Evolutionary conservation across 2,113 vertebrate species (phyloP), one percentile per base, ranked within the genome.

Genomic region (Sorex fumeus): DNA sequence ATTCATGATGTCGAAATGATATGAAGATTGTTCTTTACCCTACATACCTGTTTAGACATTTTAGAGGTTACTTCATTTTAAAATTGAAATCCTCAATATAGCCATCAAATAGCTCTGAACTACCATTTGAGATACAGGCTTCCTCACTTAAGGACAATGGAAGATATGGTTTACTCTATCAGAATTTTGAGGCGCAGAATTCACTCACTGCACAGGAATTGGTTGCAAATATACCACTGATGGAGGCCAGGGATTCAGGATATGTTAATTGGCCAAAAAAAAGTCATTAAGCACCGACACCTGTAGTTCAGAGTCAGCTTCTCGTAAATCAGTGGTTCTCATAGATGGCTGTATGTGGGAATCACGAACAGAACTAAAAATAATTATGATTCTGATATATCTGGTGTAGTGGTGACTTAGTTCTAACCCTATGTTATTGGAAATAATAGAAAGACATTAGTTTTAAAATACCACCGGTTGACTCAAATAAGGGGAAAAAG

Each of bases 171-270:
- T 15, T 84, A 86, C 62, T 77, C 21, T 64, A 27, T 78, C 25
- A 69, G 18, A 75, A 93, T 87, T 76, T 57, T 91, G 84, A 91
- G 47, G 32, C 76, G 53, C 57, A 8, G 10, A 92, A 36, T 70
- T 89, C 27, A 80, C 43, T 47, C 2, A 3, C 67, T 3, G 11
- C 84, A 19, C 2, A n/a, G 57, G 15, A 28, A 34, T 62, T 18
- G 57, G 11, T 0, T 80, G 28, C 5, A 67, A 12, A 57, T 6
- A 16, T 3, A 36, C 2, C 27, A 50, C 0, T 3, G 34, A 60
- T 11, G 7, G 43, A 69, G n/a, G 27, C 34, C 43, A 87, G 27
- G 10, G 40, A 15, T 47, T 13, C 4, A 32, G 13, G 8, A 66
- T 57, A 4, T n/a, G 15, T 6, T 71, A 60, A 53, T 1, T 67